These are phyloP conservation scores for Oncorhynchus masou DNA, from an alignment of 2,113 vertebrate genomes.

Conservation along the genomic window DNA sequence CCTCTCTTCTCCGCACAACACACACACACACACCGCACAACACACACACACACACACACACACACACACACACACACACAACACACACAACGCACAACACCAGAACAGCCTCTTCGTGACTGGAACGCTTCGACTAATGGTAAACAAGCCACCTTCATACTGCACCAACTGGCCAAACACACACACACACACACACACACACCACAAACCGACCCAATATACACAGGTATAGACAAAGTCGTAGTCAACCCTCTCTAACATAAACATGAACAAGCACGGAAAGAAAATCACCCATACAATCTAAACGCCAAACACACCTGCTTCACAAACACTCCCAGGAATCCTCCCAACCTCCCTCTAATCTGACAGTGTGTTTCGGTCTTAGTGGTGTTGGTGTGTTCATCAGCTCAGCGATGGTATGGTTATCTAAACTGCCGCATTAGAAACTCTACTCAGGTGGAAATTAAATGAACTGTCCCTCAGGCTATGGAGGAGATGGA, in stretches of 20 bases:
- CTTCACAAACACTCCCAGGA: neutral
- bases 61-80: too few species aligned
- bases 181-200: constrained; percentile 25
- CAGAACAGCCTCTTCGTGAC: constrained; percentile 25
- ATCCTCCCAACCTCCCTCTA: neutral
- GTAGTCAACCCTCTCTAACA: neutral
- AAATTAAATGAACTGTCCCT: constrained; percentile 10
- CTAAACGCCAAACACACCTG: neutral
- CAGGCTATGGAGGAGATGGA: neutral
- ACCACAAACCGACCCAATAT: neutral
- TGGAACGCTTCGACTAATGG: constrained; percentile 27
- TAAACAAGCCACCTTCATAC: constrained; percentile 41
- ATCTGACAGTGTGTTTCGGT: neutral
- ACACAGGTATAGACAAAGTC: neutral
- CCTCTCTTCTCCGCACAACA: neutral
- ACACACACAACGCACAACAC: neutral
- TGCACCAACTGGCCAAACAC: constrained; percentile 9
- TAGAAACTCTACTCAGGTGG: neutral
- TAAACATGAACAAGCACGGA: neutral
- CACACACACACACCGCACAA: neutral
- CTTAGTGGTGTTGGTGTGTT: neutral
- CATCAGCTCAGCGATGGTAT: neutral
- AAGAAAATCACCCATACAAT: neutral
- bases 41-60: neutral
- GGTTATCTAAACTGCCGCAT: constrained; percentile 1